Evolutionary conservation across 2,113 vertebrate genomes (phyloP), one percentile per base, ranked within the genome.

Genomic region (Oreotragus oreotragus): DNA sequence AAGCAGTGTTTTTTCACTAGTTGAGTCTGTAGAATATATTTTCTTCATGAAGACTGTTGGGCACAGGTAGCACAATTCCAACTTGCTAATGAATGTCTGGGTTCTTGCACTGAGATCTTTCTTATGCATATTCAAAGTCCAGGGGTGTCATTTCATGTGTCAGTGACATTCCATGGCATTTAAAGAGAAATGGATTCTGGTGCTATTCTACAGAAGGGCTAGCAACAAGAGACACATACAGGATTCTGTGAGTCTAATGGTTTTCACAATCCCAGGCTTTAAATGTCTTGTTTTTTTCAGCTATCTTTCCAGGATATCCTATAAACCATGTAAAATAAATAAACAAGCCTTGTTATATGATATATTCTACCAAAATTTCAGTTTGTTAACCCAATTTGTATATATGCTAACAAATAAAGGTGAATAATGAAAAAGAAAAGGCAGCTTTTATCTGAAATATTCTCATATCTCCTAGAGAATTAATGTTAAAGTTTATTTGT

Each of bases 161-260:
- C 90, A 58, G 1, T 96, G 91, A 91, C 88, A 92, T 97, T 95
- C 88, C 49, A 17, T 96, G 93, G 30, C 91, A 97, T 95, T 97
- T 97, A 96, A 90, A 94, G 53, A 83, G 88, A 98, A 98, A 86
- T 62, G n/a, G 73, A 53, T 91, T 86, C 73, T 97, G 86, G 62
- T 45, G 60, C 79, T 66, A 7, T 86, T 86, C 85, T 88, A 25
- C 70, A 81, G 84, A 86, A 92, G 33, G 30, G 39, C 62, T 91
- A n/a, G 51, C 55, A 73, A 47, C 36, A 84, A 39, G 43, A 94
- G 89, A 83, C 60, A 76, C 25, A 70, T 21, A 30, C 23, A 79
- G 28, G 55, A 91, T 92, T 88, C 89, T 47, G 58, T 81, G 89
- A 92, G 12, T 66, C 51, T 93, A 39, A 83, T 91, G 36, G 93